Percentiles rank a stretch among this genome's conserved stretches.
Conservation (phyloP, 2,797 vertebrate genomes). For the Tauraco hartlaubi region DNA sequence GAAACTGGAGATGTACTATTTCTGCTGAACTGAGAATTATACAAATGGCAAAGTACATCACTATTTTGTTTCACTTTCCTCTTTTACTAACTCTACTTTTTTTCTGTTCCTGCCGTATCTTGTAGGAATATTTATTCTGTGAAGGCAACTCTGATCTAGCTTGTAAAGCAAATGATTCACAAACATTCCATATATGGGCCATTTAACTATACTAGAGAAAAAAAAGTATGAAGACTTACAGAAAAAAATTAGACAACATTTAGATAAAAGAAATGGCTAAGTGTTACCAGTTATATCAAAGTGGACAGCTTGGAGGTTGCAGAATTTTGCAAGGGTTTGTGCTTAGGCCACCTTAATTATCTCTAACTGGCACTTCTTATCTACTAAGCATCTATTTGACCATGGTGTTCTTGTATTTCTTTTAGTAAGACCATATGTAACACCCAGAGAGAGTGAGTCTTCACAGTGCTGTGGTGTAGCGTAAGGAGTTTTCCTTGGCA, state of each 20-base stretch:
- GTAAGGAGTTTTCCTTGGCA: background rate
- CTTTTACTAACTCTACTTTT: background rate
- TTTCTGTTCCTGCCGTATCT: background rate
- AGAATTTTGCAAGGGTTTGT: background rate
- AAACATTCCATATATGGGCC: background rate
- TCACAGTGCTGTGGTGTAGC: background rate
- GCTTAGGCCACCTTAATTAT: background rate
- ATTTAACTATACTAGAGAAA: background rate
- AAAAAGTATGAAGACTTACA: background rate
- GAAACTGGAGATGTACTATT: background rate
- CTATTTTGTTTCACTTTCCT: background rate
- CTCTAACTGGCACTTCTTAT: background rate
- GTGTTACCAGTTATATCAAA: background rate
- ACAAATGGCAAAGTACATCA: background rate
- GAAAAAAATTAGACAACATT: background rate
- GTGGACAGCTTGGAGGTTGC: background rate
- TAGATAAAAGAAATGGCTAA: background rate
- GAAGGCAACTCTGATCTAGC: background rate
- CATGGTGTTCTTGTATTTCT: background rate
- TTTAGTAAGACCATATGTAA: background rate
- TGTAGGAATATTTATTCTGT: slow-evolving; percentile 33
- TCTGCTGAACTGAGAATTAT: background rate
- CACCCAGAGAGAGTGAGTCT: background rate
- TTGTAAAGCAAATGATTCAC: slow-evolving; percentile 21
- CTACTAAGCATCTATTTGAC: background rate